Evolutionary conservation across 2,113 vertebrate species (phyloP).

Genomic region (Periophthalmus modestus): DNA sequence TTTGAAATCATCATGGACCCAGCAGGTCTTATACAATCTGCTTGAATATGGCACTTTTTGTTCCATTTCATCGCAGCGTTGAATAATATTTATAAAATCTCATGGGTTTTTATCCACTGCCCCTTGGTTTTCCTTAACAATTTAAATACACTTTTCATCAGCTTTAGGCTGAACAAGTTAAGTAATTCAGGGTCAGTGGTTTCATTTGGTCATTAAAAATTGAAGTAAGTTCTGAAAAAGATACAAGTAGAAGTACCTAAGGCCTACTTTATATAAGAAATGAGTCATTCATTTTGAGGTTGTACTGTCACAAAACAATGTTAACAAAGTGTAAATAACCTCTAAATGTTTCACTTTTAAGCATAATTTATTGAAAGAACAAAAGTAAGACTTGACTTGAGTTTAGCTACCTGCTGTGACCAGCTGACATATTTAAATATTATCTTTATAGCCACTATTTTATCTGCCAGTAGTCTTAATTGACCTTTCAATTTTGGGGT

Average conservation of each 20-base stretch:
- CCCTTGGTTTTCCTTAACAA: background rate
- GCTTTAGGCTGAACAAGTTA: too few species aligned
- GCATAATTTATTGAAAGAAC: too few species aligned
- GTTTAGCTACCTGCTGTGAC: background rate
- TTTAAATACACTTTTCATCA: too few species aligned
- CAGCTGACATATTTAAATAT: background rate
- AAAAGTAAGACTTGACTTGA: too few species aligned
- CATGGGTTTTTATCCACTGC: background rate
- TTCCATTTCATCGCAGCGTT: background rate
- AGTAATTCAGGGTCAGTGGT: too few species aligned
- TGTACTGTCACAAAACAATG: background rate
- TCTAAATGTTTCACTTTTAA: background rate
- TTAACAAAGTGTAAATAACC: background rate
- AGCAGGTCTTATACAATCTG: background rate
- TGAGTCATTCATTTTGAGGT: too few species aligned
- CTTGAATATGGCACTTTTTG: background rate
- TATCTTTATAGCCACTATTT: background rate
- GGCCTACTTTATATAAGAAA: background rate
- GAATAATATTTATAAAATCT: background rate
- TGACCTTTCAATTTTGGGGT: background rate
- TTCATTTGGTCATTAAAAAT: too few species aligned
- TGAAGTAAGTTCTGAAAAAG: too few species aligned
- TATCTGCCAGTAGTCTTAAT: too few species aligned
- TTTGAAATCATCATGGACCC: background rate
- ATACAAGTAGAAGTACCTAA: too few species aligned